Percentiles rank a stretch among this genome's conserved stretches.
These are phyloP conservation scores for Tetraneura akinire DNA, from an alignment of 1,140 invertebrate genomes.

Conservation along the genomic window DNA sequence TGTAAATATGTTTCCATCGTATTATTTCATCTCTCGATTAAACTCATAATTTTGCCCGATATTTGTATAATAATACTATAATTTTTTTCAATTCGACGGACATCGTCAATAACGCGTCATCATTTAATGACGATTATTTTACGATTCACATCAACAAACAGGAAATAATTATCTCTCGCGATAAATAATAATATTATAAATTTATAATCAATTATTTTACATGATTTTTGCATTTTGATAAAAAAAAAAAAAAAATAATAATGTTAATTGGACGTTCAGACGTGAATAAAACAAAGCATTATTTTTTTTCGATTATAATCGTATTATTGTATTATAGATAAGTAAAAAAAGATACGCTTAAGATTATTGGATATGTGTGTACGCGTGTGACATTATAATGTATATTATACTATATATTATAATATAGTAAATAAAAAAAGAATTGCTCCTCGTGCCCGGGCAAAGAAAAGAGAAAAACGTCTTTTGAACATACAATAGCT, in stretches of 20 bases:
- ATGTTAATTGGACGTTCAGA: no score
- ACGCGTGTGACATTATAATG: neutral
- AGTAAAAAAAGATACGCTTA: neutral
- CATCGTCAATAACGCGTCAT: neutral
- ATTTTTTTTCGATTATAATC: slow-evolving; percentile 2
- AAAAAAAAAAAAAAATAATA: neutral
- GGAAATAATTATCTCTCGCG: neutral
- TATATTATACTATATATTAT: no score
- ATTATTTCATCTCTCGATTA: neutral
- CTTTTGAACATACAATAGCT: slow-evolving; percentile 29
- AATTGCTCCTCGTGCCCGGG: neutral
- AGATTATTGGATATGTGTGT: neutral
- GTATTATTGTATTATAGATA: neutral
- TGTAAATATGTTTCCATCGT: neutral
- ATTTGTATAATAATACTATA: neutral
- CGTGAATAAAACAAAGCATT: neutral
- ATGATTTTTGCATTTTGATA: slow-evolving; percentile 34
- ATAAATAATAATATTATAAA: no score
- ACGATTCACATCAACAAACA: slow-evolving; percentile 23
- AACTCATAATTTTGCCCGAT: neutral
- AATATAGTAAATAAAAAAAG: slow-evolving; percentile 12
- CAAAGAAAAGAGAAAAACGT: slow-evolving; percentile 45
- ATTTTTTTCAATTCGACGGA: neutral
- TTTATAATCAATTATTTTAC: neutral
- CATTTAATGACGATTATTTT: slow-evolving; percentile 11